Percentiles rank a stretch among this genome's conserved stretches.
Evolutionary conservation across 1,140 invertebrate genomes (phyloP).

Genomic region (Aradophagus sp.): DNA sequence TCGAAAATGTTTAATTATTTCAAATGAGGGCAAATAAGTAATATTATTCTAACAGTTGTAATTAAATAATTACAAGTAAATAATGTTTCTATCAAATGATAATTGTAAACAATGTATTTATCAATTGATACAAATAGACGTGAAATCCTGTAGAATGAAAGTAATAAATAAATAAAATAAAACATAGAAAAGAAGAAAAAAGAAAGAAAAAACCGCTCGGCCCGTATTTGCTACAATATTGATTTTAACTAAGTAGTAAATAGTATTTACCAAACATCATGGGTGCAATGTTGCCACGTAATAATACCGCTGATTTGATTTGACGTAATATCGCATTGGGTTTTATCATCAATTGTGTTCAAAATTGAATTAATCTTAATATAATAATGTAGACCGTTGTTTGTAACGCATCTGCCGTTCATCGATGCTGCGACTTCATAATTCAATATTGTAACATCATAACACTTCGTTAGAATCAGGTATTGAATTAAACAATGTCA

Average conservation of each 20-base stretch:
- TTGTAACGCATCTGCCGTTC: slow-evolving; percentile 18
- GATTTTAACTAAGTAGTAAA: slow-evolving; percentile 11
- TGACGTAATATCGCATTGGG: neutral
- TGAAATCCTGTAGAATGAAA: too few relatives aligned
- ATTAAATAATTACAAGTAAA: too few relatives aligned
- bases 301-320: slow-evolving; percentile 10
- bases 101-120: too few relatives aligned
- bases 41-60: too few relatives aligned
- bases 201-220: too few relatives aligned
- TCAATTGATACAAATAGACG: too few relatives aligned
- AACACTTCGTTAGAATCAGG: slow-evolving; percentile 9
- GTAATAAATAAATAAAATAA: too few relatives aligned
- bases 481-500: slow-evolving; percentile 12
- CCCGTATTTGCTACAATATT: too few relatives aligned
- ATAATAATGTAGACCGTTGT: slow-evolving; percentile 21
- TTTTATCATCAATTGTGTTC: slow-evolving; percentile 9
- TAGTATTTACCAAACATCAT: slow-evolving; percentile 1
- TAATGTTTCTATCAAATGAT: too few relatives aligned
- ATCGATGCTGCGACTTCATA: slow-evolving; percentile 24
- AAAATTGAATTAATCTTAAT: slow-evolving; percentile 31
- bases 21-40: too few relatives aligned
- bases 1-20: too few relatives aligned
- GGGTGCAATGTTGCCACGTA: slow-evolving; percentile 11
- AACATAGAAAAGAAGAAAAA: too few relatives aligned
- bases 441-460: slow-evolving; percentile 12